Base-by-base conservation (phyloP, 2,797 vertebrate species). In the Typhlichthys subterraneus region DNA sequence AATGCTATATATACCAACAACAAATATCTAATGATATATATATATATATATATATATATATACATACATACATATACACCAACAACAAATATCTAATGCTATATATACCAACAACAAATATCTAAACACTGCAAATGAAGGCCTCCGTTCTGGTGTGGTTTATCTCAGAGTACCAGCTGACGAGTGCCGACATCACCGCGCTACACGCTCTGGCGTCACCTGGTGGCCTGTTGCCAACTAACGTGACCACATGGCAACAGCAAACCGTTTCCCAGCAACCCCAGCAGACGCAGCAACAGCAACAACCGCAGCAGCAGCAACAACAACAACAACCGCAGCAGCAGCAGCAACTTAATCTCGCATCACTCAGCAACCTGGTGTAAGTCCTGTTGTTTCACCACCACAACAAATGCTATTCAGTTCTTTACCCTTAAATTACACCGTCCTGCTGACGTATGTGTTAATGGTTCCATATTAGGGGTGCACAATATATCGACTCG, bases 291-390 rank as follows among this genome's bases (percentile, higher is more conserved):
- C 95, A 94, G 0, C 95, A 93, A 1, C 86, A 79, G 0, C 79
- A 76, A 0, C 69, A 72, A 0, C 75, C 65, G 12, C 69, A 72
- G 4, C 77, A 76, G 1, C 93, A 93, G 0, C 92, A 86, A 1
- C 91, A 87, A 45, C 92, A 92, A 45, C 84, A 72, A 1, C 75
- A 72, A 38, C 92, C 91, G 59, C 81, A 84, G 53, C 82, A 85
- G 0, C 92, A 92, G 0, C 93, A 91, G 0, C 94, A 93, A 0
- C 88, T 97, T 76, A 94, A 94, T 83, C 94, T 96, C 0, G 95
- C 95, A 56, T 96, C 96, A 1, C 93, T 99, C 87, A 94, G 95
- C 89, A 99, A 94, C 88, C 84, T 99, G 85, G 93, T 98, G 97
- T 99, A 91, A 95, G 96, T 90, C 2, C 66, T 14, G 2, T 48